Evolutionary conservation across 2,888 invertebrate genomes (phyloP).

Genomic region (Euplexia lucipara): DNA sequence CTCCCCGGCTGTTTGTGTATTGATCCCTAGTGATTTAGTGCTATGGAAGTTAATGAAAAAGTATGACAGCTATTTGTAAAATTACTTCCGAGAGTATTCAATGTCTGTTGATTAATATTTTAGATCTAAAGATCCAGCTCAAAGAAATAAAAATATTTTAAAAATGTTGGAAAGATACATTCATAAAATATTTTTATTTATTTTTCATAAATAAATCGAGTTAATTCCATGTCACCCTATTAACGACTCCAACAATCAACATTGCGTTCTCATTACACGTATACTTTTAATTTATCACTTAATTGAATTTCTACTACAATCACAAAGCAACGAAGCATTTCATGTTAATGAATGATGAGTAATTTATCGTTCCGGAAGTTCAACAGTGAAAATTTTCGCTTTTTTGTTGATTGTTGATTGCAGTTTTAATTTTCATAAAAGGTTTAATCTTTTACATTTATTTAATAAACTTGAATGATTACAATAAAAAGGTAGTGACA

Average conservation of each 20-base stretch:
- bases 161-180: too few species aligned
- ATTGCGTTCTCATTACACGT: constrained; percentile 25
- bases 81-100: background rate
- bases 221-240: background rate
- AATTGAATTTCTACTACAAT: constrained; percentile 26
- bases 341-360: constrained; percentile 30
- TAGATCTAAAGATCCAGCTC: background rate
- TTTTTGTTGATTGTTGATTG: constrained; percentile 1
- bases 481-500: background rate
- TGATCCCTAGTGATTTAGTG: constrained; percentile 24
- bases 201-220: too few species aligned
- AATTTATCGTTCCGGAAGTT: constrained; percentile 7
- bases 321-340: constrained; percentile 6
- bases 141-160: too few species aligned
- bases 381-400: constrained; percentile 1
- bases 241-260: constrained; percentile 10
- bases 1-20: constrained; percentile 13
- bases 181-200: too few species aligned
- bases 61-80: constrained; percentile 29
- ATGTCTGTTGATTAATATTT: constrained; percentile 2
- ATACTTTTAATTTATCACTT: constrained; percentile 24
- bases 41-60: constrained; percentile 4
- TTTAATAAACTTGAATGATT: background rate
- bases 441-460: background rate
- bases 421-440: constrained; percentile 3